Conservation (phyloP, 2,888 invertebrate species). For the Drosophila trichaetosa region DNA sequence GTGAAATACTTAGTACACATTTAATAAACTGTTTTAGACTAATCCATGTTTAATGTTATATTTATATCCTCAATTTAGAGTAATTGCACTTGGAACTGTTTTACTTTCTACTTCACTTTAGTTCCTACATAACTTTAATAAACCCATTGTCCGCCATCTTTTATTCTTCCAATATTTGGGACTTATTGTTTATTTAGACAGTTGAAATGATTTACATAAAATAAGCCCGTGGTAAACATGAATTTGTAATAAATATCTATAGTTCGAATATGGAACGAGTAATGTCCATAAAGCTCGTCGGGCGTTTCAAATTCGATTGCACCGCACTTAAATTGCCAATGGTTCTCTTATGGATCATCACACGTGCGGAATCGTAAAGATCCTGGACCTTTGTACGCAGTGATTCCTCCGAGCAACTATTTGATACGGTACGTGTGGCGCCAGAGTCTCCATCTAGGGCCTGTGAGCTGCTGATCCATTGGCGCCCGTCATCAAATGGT, state of each 20-base stretch:
- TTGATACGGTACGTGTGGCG: constrained; percentile 16
- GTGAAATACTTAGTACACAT: background rate
- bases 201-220: background rate
- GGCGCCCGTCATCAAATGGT: background rate
- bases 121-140: too few relatives aligned
- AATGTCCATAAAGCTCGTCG: constrained; percentile 54
- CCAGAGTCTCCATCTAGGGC: constrained; percentile 29
- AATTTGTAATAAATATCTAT: constrained; percentile 9
- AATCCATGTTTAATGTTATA: background rate
- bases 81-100: background rate
- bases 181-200: background rate
- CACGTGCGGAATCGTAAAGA: constrained; percentile 25
- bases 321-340: constrained; percentile 52
- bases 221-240: background rate
- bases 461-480: constrained; percentile 60
- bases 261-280: constrained; percentile 57
- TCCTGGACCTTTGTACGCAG: constrained; percentile 27
- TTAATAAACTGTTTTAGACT: background rate
- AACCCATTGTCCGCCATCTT: background rate
- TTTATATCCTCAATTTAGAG: background rate
- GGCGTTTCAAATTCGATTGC: constrained; percentile 69
- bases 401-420: constrained; percentile 29
- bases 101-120: background rate
- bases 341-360: constrained; percentile 33
- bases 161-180: background rate